These are phyloP conservation scores for Danio choprae DNA, from an alignment of 2,797 vertebrate species.

Conservation along the genomic window DNA sequence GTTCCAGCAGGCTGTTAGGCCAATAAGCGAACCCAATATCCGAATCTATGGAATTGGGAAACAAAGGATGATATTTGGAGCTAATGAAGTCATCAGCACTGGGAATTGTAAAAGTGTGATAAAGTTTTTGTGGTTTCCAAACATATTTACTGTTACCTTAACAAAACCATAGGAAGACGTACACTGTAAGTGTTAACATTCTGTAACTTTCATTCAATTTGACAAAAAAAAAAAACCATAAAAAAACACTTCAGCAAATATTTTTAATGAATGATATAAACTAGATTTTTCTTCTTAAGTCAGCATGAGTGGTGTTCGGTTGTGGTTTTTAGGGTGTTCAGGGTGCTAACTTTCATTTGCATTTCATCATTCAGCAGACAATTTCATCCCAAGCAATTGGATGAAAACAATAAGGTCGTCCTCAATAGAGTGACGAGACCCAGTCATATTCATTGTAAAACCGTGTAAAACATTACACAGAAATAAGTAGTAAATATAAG, in stretches of 20 bases:
- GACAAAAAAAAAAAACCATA: too few species aligned
- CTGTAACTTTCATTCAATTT: neutral
- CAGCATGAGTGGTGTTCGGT: neutral
- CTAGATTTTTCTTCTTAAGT: neutral
- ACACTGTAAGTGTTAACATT: too few species aligned
- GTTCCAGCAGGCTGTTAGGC: constrained; percentile 44
- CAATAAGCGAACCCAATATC: constrained; percentile 31
- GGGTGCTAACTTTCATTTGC: neutral
- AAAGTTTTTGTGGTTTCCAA: neutral
- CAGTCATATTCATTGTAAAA: neutral
- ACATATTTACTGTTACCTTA: too few species aligned
- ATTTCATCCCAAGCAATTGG: too few species aligned
- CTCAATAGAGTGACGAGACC: neutral
- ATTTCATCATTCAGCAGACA: too few species aligned
- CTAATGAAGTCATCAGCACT: constrained; percentile 61
- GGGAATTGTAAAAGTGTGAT: constrained; percentile 25
- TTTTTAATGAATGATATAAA: neutral
- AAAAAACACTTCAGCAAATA: neutral
- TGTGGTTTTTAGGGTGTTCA: neutral
- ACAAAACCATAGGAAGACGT: too few species aligned
- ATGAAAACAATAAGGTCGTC: neutral
- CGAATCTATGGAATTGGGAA: constrained; percentile 20
- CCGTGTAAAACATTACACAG: neutral
- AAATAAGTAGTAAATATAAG: neutral
- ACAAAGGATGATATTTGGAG: constrained; percentile 43